phyloP scores from a whole-genome alignment of 2,113 vertebrate species.

The Galemys pyrenaicus region DNA sequence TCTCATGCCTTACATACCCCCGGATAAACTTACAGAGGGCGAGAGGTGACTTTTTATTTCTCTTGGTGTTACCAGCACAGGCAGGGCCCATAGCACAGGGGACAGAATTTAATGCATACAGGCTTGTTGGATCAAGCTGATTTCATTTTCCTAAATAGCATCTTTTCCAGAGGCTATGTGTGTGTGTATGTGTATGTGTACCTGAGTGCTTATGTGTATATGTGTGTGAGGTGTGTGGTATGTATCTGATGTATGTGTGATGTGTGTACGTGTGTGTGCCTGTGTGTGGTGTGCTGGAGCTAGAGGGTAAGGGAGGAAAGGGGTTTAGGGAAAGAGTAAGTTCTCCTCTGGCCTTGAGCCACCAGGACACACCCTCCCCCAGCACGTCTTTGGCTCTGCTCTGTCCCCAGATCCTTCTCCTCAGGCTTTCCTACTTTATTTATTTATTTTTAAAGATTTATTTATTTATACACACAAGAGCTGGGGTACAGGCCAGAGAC shows the following conservation, averaged over 20 bases:
- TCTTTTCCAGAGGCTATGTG: neutral
- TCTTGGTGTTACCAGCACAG: neutral
- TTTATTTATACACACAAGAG: too few relatives aligned
- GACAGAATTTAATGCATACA: neutral
- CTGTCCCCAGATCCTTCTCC: neutral
- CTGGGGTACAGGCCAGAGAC: too few relatives aligned
- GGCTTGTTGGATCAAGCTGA: neutral
- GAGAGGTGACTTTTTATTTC: neutral
- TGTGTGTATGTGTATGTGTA: neutral
- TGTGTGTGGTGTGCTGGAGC: neutral
- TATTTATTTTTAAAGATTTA: too few relatives aligned
- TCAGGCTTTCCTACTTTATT: neutral
- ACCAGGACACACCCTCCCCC: neutral
- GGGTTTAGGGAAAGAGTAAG: neutral
- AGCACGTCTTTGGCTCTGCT: neutral
- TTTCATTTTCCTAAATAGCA: slow-evolving; percentile 12
- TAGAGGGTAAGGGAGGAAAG: neutral
- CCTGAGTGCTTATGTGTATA: too few relatives aligned
- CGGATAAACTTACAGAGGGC: neutral
- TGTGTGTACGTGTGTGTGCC: too few relatives aligned
- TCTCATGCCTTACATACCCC: too few relatives aligned
- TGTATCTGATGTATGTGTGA: too few relatives aligned
- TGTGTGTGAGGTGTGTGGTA: too few relatives aligned
- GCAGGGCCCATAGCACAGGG: too few relatives aligned
- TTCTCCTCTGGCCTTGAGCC: neutral